Base-by-base conservation (phyloP, 2,888 invertebrate species). In the Thera britannica region DNA sequence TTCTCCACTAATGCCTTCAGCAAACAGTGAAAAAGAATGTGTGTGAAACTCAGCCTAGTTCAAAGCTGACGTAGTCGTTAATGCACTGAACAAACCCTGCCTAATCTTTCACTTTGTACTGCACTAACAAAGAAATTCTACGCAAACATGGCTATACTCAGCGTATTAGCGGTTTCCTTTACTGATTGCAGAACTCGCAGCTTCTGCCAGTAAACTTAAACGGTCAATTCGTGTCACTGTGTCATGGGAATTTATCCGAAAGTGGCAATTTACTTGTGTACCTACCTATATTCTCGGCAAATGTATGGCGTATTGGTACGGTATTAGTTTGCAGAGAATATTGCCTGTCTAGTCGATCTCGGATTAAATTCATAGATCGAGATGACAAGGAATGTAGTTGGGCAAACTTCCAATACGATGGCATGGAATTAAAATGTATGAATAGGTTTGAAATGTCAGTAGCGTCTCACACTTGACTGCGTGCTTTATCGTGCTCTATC, bases 61-160 rank as follows among this genome's bases (percentile, higher is more conserved):
- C 88, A 85, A 78, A 90, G 88, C 86, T 80, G 81, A 85, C 81
- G 77, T 78, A 82, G 81, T 81, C 77, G 90, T 85, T 91, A 93
- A 92, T 85, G 72, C 76, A 74, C 74, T 81, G 79, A 75, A 87
- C 82, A 90, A 89, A 91, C 89, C 77, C 77, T 77, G 84, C 84
- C 89, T 92, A 91, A 91, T 92, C 87, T 88, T 90, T 90, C 89
- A 90, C 89, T 92, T 91, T 92, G 87, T 89, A 79, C 83, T 83
- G 85, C 87, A 90, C 92, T 90, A 90, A 89, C 90, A 81, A 85
- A 86, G 83, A 87, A 86, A 86, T 85, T 82, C 80, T 83, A 80
- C 74, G 77, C 80, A 89, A 89, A 91, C 80, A 89, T 74, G 72
- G 72, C 81, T 80, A 83, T 87, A 81, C 77, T 82, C 77, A 76